phyloP scores from a whole-genome alignment of 2,797 vertebrate species.

The Cryptoprocta ferox region DNA sequence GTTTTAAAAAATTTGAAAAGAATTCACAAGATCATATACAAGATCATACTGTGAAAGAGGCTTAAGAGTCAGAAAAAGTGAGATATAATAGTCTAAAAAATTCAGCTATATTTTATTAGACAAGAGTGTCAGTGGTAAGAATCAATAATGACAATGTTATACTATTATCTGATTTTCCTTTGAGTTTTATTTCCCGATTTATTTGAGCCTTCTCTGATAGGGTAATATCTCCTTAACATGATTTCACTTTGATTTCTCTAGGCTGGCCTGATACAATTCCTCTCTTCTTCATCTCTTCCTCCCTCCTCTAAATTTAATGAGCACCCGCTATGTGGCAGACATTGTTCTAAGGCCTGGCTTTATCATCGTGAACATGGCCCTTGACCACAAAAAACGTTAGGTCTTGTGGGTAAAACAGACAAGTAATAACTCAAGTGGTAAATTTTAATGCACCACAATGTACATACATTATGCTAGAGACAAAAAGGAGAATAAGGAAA shows the following conservation, averaged over 20 bases:
- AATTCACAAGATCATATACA: not conserved
- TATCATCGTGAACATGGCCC: not conserved
- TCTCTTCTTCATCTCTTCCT: conserved; percentile 43
- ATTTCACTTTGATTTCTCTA: not conserved
- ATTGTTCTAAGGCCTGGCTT: not conserved
- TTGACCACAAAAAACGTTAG: not conserved
- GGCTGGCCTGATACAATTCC: not conserved
- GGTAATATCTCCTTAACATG: not conserved
- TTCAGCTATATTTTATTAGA: not conserved
- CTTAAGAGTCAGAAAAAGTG: not conserved
- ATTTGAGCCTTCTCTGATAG: not conserved
- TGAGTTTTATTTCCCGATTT: not conserved
- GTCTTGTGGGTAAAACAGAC: not conserved
- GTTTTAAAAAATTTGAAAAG: not conserved
- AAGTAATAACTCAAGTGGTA: not conserved
- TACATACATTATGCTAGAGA: not conserved
- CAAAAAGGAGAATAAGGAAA: not conserved
- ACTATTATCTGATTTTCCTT: not conserved
- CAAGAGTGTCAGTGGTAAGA: not conserved
- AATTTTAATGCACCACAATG: not conserved
- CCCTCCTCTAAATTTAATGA: not conserved
- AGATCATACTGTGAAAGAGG: not conserved
- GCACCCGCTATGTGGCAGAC: not conserved
- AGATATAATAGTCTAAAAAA: not conserved
- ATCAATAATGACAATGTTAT: not conserved